Evolutionary conservation across 1,140 invertebrate species (phyloP), one percentile per base, ranked within the genome.

Genomic region (Bombus breviceps): DNA sequence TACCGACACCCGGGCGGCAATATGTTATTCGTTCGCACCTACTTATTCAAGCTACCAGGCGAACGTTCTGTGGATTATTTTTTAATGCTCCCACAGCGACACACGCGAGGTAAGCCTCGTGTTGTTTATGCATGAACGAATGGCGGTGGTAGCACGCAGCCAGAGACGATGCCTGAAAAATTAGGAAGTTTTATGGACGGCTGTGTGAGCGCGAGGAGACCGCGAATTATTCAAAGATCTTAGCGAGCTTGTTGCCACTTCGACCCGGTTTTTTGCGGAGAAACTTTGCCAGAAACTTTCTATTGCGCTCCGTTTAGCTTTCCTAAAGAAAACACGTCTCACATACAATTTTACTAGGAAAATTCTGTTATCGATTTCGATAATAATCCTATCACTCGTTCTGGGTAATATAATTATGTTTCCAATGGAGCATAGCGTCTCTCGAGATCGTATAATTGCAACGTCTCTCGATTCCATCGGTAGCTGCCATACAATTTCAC

Each of bases 141-240:
- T 9, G 28, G 47, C 28, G 39, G 12, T 2, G 53, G 32, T 6
- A 59, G 28, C 47, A 53, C n/a, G 3, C 41, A 18, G 32, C 32
- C n/a, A 22, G 47, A 9, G 25, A 64, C 25, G 37, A 43, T 28
- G 39, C 9, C 25, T 18, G 53, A 76, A 59, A 39, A 59, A 76
- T 76, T 59, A 34, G 12, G 34, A 9, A 39, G 6, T 39, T 76
- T 39, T 25, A 25, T 37, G 32, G 4, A 22, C 10, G 1, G 6
- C 47, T 22, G 22, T 39, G 1, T 0, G 37, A 37, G n/a, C 8
- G 8, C 34, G n/a, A 34, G 22, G 32, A 53, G 22, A 28, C 10
- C 22, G 57, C 37, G 76, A 66, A 78, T 78, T 66, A 78, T 64
- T 66, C n/a, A 43, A 43, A 12, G 8, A 15, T 66, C 39, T 43